phyloP scores from a whole-genome alignment of 1,140 invertebrate genomes.

The Dryas iulia region DNA sequence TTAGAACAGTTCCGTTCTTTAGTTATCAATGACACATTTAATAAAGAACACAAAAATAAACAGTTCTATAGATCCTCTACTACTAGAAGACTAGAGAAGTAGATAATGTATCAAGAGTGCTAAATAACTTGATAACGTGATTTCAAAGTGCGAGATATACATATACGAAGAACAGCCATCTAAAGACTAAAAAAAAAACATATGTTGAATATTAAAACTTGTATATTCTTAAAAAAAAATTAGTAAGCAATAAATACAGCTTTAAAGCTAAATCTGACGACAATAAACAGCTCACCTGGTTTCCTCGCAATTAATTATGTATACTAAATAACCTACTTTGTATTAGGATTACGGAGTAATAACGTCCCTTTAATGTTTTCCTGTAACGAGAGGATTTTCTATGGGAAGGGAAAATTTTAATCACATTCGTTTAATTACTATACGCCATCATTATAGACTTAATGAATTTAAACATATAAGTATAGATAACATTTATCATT shows the following conservation, averaged over 20 bases:
- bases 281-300: background rate
- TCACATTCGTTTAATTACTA: background rate
- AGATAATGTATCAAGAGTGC: no score
- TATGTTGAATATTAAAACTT: background rate
- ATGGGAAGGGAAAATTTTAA: background rate
- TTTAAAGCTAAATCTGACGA: background rate
- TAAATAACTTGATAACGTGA: no score
- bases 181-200: no score
- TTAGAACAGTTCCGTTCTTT: no score
- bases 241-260: background rate
- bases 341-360: background rate
- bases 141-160: no score
- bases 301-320: background rate
- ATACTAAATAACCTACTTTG: slow-evolving; percentile 1
- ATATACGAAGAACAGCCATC: no score
- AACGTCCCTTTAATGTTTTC: background rate
- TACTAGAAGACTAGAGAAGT: no score
- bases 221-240: background rate
- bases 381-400: slow-evolving; percentile 1
- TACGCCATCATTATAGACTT: background rate
- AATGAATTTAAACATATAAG: background rate
- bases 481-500: background rate
- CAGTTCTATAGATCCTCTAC: no score
- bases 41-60: no score
- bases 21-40: no score